These are phyloP conservation scores for Troides aeacus DNA, from an alignment of 2,888 invertebrate species.

Conservation along the genomic window DNA sequence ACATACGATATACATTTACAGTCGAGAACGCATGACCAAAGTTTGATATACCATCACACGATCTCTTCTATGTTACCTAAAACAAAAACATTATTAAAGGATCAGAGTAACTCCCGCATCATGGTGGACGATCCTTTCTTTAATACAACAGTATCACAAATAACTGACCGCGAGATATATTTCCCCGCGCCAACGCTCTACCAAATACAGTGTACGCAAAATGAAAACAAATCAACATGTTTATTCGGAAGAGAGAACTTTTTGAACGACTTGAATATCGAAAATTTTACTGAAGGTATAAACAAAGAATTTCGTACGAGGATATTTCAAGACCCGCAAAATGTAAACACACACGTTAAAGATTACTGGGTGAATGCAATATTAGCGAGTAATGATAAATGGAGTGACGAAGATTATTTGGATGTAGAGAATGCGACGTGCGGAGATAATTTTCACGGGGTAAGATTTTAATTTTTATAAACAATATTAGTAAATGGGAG, in stretches of 20 bases:
- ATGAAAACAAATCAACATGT: constrained; percentile 63
- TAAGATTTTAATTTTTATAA: constrained; percentile 35
- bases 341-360: constrained; percentile 48
- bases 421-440: constrained; percentile 56
- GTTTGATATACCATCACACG: constrained; percentile 67
- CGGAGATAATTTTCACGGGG: constrained; percentile 57
- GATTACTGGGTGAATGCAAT: constrained; percentile 63
- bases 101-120: constrained; percentile 75
- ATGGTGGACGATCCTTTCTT: constrained; percentile 80
- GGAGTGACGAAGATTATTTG: constrained; percentile 51
- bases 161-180: constrained; percentile 78
- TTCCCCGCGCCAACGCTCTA: constrained; percentile 82
- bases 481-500: not conserved
- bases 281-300: constrained; percentile 2
- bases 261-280: constrained; percentile 14
- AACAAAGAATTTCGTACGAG: constrained; percentile 51
- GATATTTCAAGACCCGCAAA: constrained; percentile 56
- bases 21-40: constrained; percentile 55
- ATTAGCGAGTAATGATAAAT: constrained; percentile 45
- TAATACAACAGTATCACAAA: constrained; percentile 77
- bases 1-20: constrained; percentile 79
- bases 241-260: constrained; percentile 43
- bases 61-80: constrained; percentile 53
- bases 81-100: constrained; percentile 59
- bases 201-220: constrained; percentile 57